Base-by-base conservation (phyloP, 2,113 vertebrate species). In the Rhizomys pruinosus region DNA sequence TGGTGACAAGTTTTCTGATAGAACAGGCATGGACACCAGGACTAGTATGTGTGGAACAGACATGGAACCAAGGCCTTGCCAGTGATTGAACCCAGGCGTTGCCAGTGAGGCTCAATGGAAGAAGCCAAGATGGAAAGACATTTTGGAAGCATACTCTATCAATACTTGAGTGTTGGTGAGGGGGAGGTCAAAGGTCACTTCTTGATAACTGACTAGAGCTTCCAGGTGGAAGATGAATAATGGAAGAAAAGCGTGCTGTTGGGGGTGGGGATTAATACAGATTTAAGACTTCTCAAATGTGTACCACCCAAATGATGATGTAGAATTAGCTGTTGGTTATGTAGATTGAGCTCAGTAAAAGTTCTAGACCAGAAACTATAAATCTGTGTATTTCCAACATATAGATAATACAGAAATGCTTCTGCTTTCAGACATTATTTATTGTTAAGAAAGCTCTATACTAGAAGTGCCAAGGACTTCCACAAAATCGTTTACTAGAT, bases 351-450 rank as follows among this genome's bases (percentile, higher is more conserved):
- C 27, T 63, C 57, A 47, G 0, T 73, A 69, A 42, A 87, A 79
- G n/a, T 90, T 93, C 64, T 92, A 19, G 20, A 16, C 79, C 29
- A 23, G 71, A 81, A 90, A 89, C 68, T 44, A 3, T 76, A 63
- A 73, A 81, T 81, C 79, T 55, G 59, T 25, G 37, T 37, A n/a
- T 89, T 81, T 22, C 77, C 47, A 72, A 23, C 44, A 66, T 37
- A 25, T 23, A 74, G 5, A 23, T 86, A 86, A 64, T 42, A 64
- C 17, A 73, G 69, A 85, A 81, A 88, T 94, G 77, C 20, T 27
- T 91, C 57, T 76, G 39, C 63, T 55, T 89, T 11, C n/a, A 74
- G 25, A 63, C 78, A 86, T 27, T 79, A 64, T 92, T 87, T 96
- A 86, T 39, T 90, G 61, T 81, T 73, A 81, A 84, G 27, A 76